Percentiles rank a stretch among this genome's conserved stretches.
These are phyloP conservation scores for Picathartes gymnocephalus DNA, from an alignment of 2,113 vertebrate genomes.

Conservation along the genomic window DNA sequence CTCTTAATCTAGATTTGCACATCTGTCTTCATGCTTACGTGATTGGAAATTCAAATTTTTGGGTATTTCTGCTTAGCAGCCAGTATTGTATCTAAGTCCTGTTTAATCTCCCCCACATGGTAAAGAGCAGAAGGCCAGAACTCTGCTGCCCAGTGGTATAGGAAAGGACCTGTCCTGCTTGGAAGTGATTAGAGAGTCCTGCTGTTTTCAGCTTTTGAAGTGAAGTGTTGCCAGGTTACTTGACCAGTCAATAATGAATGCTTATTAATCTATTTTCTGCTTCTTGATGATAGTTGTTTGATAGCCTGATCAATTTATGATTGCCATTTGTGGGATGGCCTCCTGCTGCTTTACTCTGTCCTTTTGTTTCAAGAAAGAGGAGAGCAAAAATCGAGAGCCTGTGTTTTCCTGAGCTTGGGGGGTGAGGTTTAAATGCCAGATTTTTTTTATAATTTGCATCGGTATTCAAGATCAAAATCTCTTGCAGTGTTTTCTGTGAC, in stretches of 20 bases:
- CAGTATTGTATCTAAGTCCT: neutral
- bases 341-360: neutral
- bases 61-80: neutral
- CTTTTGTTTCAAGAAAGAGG: neutral
- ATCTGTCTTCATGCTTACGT: neutral
- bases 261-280: neutral
- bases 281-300: conserved; percentile 41
- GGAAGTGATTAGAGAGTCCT: neutral
- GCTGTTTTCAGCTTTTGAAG: neutral
- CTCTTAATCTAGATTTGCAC: neutral
- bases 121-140: neutral
- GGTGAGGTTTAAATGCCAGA: neutral
- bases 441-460: neutral
- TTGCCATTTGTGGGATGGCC: neutral
- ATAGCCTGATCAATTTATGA: conserved; percentile 39
- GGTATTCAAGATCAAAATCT: conserved; percentile 29
- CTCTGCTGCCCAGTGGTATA: neutral
- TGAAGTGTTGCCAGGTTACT: conserved; percentile 27
- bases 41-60: neutral
- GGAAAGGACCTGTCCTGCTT: neutral
- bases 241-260: conserved; percentile 12
- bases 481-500: conserved; percentile 7
- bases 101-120: neutral
- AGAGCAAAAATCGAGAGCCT: neutral
- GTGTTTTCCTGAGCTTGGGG: neutral